Conservation (phyloP, 2,888 invertebrate genomes). For the Heliconius ismenius region DNA sequence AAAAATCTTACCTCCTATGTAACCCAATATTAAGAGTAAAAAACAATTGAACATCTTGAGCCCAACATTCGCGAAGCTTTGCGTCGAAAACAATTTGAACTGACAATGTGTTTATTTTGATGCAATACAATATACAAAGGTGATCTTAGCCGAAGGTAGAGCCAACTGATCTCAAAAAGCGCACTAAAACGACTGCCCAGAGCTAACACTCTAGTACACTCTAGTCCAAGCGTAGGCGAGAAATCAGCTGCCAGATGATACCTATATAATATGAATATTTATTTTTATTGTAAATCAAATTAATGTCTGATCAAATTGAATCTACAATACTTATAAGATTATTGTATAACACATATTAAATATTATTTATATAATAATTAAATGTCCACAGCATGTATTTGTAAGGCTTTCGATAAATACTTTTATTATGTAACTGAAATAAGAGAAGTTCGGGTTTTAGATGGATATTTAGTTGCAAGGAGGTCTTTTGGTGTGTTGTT, state of each 20-base stretch:
- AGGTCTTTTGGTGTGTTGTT: background rate
- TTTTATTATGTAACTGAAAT: background rate
- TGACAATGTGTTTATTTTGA: slow-evolving; percentile 31
- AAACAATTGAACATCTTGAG: slow-evolving; percentile 28
- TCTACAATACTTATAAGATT: slow-evolving; percentile 16
- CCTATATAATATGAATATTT: slow-evolving; percentile 35
- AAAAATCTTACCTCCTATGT: slow-evolving; percentile 35
- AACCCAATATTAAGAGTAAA: slow-evolving; percentile 36
- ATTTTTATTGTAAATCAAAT: slow-evolving; percentile 39
- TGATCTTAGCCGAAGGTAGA: slow-evolving; percentile 42
- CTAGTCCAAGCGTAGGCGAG: slow-evolving; percentile 55
- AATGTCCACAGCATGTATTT: slow-evolving; percentile 4
- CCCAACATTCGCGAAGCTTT: slow-evolving; percentile 28
- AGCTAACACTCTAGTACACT: slow-evolving; percentile 45
- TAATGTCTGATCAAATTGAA: slow-evolving; percentile 20
- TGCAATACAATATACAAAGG: slow-evolving; percentile 21
- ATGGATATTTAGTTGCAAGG: background rate
- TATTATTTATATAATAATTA: background rate
- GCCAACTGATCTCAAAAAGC: slow-evolving; percentile 66
- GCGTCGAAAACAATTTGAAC: background rate
- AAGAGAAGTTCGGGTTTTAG: background rate
- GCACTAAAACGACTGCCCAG: slow-evolving; percentile 63
- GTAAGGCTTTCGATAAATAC: slow-evolving; percentile 15
- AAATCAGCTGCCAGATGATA: slow-evolving; percentile 47
- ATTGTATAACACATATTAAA: slow-evolving; percentile 15